A percentile compares a stretch with the other conserved stretches of the same genome.
These are phyloP conservation scores for Amblyornis subalaris DNA, from an alignment of 2,113 vertebrate species.

Conservation along the genomic window DNA sequence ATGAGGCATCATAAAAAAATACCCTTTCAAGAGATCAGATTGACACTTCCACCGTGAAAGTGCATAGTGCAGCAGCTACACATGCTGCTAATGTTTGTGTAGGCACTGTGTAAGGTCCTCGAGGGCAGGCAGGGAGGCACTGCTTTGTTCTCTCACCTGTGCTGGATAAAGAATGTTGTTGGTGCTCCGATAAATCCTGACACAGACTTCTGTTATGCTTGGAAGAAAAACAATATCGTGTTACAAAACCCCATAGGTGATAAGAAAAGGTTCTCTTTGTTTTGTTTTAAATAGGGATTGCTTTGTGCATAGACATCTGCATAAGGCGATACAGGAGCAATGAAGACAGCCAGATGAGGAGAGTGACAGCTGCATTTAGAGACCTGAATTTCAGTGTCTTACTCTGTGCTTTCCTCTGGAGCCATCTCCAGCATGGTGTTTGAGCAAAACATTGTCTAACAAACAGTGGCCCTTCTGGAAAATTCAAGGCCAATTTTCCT, in stretches of 20 bases:
- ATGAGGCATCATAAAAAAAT: neutral
- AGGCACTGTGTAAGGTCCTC: neutral
- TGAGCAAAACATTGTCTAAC: neutral
- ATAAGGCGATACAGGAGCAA: neutral
- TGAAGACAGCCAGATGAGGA: neutral
- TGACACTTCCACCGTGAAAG: constrained; percentile 1
- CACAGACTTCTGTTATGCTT: neutral
- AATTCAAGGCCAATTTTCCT: neutral
- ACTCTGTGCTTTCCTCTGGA: neutral
- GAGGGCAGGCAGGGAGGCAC: neutral
- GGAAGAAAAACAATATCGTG: neutral
- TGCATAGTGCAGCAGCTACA: neutral
- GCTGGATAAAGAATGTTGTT: neutral
- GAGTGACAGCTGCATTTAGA: neutral
- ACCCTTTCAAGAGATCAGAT: constrained; percentile 16
- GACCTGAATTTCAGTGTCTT: neutral
- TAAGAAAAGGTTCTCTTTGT: neutral
- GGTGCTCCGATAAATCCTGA: neutral
- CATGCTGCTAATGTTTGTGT: neutral
- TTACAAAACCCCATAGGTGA: neutral
- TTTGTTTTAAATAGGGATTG: neutral
- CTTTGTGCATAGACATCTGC: neutral
- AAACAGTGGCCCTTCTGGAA: neutral
- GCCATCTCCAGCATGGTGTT: neutral
- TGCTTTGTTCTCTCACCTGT: constrained; percentile 6